Evolutionary conservation across 1,140 invertebrate species (phyloP).

Genomic region (Drosophila micromelanica): DNA sequence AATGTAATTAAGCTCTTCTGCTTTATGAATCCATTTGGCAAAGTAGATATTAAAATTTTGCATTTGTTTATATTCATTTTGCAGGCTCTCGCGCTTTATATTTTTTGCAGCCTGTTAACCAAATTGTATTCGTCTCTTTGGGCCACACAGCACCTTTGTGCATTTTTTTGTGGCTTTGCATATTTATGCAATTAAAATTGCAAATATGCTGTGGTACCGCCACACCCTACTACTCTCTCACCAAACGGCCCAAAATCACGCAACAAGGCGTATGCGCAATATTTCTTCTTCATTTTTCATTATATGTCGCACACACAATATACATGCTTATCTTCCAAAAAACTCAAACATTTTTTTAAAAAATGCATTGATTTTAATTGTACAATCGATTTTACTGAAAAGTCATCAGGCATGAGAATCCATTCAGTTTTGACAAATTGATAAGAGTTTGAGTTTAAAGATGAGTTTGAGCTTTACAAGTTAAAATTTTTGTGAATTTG

Average conservation of each 20-base stretch:
- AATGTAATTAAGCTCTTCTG: conserved; percentile 6
- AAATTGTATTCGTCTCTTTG: not conserved
- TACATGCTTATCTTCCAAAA: too few relatives aligned
- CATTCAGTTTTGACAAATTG: too few relatives aligned
- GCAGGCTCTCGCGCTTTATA: conserved; percentile 19
- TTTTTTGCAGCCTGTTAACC: conserved; percentile 21
- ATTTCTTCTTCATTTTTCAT: not conserved
- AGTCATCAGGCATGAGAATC: too few relatives aligned
- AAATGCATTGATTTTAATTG: too few relatives aligned
- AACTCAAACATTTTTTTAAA: too few relatives aligned
- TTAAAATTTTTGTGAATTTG: too few relatives aligned
- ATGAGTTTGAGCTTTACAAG: too few relatives aligned
- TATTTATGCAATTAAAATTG: conserved; percentile 61
- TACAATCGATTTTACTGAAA: too few relatives aligned
- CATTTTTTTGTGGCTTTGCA: conserved; percentile 47
- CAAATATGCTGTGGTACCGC: conserved; percentile 41
- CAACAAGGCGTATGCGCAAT: conserved; percentile 39
- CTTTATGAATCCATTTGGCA: not conserved
- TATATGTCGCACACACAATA: conserved; percentile 1
- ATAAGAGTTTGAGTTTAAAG: too few relatives aligned
- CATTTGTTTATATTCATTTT: conserved; percentile 9
- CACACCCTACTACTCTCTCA: not conserved
- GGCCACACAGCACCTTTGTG: conserved; percentile 8
- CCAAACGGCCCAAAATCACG: conserved; percentile 34
- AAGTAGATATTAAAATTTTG: conserved; percentile 2